These are phyloP conservation scores for Anabacerthia variegaticeps DNA, from an alignment of 2,797 vertebrate species.

Conservation along the genomic window DNA sequence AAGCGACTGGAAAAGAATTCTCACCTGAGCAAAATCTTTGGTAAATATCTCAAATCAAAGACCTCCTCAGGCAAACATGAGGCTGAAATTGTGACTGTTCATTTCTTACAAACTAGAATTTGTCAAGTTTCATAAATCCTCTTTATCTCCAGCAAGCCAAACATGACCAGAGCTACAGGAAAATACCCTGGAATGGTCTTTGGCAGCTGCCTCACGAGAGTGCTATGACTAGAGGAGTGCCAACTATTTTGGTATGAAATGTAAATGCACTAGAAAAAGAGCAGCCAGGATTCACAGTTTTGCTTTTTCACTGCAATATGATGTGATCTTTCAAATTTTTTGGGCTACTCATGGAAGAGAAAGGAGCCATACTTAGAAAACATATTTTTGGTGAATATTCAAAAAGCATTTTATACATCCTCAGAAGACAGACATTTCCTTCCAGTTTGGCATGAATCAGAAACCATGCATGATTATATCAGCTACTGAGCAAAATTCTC, in stretches of 20 bases:
- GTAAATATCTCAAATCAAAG: slow-evolving; percentile 34
- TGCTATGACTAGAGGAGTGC: neutral
- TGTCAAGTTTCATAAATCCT: slow-evolving; percentile 51
- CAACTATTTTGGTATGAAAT: neutral
- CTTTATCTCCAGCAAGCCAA: slow-evolving; percentile 25
- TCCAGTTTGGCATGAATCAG: neutral
- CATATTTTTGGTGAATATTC: neutral
- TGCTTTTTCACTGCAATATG: neutral
- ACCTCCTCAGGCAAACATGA: neutral
- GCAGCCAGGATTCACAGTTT: neutral
- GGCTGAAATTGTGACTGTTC: neutral
- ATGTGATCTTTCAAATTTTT: neutral
- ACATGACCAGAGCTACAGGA: neutral
- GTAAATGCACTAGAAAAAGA: neutral
- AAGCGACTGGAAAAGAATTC: neutral
- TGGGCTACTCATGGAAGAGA: neutral
- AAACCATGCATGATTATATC: neutral
- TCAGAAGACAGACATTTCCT: neutral
- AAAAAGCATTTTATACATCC: neutral
- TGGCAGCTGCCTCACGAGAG: neutral
- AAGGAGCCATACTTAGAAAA: neutral
- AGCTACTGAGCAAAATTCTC: neutral
- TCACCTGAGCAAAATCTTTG: slow-evolving; percentile 21
- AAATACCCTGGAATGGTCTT: neutral
- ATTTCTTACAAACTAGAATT: slow-evolving; percentile 12